These are phyloP conservation scores for Pollicipes pollicipes DNA, from an alignment of 1,140 invertebrate species.

Conservation along the genomic window DNA sequence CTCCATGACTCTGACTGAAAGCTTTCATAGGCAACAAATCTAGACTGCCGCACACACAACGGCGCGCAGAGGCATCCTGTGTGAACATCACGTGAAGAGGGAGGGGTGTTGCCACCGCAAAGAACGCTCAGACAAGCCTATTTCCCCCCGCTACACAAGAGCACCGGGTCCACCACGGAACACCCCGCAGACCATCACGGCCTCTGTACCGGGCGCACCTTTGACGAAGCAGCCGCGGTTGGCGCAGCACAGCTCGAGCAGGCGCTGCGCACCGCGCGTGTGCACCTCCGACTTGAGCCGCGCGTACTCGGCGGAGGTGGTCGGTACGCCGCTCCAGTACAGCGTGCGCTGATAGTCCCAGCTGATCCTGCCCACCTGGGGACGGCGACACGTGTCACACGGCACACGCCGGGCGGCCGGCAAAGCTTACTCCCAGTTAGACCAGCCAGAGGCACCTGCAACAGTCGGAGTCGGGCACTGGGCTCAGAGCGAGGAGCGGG, in stretches of 20 bases:
- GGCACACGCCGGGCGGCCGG: slow-evolving; percentile 7
- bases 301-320: slow-evolving; percentile 3
- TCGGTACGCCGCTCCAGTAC: neutral
- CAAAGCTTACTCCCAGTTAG: slow-evolving; percentile 4
- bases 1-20: neutral
- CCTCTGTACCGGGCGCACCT: slow-evolving; percentile 36
- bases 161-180: neutral
- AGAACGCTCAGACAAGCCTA: too few species aligned
- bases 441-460: slow-evolving; percentile 11
- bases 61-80: neutral
- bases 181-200: neutral
- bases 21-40: neutral
- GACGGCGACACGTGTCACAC: slow-evolving; percentile 10
- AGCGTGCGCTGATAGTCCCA: neutral
- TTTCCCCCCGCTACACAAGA: too few species aligned
- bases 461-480: neutral
- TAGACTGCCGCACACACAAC: neutral
- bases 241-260: slow-evolving; percentile 68
- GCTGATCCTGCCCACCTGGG: slow-evolving; percentile 3
- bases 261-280: slow-evolving; percentile 57
- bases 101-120: slow-evolving; percentile 15
- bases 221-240: slow-evolving; percentile 96
- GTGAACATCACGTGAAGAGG: neutral
- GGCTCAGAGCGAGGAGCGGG: too few species aligned
- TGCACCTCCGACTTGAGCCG: slow-evolving; percentile 40